Evolutionary conservation across 1,140 invertebrate genomes (phyloP).

Genomic region (Heterodera schachtii): DNA sequence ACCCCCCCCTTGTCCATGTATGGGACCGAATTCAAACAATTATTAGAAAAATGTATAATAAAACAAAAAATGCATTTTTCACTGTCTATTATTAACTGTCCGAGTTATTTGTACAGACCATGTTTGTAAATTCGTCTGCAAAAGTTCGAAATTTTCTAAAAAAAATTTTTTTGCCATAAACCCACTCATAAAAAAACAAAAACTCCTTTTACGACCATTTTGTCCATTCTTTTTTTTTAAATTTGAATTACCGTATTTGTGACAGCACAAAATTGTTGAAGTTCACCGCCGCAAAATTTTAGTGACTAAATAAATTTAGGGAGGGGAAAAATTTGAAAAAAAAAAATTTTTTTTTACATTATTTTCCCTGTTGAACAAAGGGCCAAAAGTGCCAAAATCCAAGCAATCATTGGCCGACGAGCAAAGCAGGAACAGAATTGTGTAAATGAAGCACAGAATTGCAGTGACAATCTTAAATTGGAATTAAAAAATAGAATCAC

Average conservation of each 20-base stretch:
- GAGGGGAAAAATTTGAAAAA: conserved; percentile 20
- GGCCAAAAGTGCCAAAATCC: conserved; percentile 55
- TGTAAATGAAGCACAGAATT: conserved; percentile 50
- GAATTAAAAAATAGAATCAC: background rate
- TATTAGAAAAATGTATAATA: no score
- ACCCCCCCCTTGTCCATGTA: no score
- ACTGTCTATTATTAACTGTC: no score
- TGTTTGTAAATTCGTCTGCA: no score
- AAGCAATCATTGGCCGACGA: conserved; percentile 38
- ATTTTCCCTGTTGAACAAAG: conserved; percentile 40
- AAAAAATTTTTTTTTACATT: conserved; percentile 5
- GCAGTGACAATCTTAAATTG: conserved; percentile 41
- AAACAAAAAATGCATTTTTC: no score
- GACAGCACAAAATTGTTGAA: conserved; percentile 58
- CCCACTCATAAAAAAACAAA: no score
- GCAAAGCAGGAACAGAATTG: conserved; percentile 49
- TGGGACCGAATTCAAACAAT: no score
- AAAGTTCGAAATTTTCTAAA: no score
- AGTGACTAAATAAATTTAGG: conserved; percentile 45
- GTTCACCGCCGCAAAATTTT: conserved; percentile 55
- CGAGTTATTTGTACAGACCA: no score
- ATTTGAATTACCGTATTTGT: conserved; percentile 46
- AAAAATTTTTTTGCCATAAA: no score
- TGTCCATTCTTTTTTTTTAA: no score
- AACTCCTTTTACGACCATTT: no score